phyloP scores from a whole-genome alignment of 2,888 invertebrate genomes.

The Oithona nana region DNA sequence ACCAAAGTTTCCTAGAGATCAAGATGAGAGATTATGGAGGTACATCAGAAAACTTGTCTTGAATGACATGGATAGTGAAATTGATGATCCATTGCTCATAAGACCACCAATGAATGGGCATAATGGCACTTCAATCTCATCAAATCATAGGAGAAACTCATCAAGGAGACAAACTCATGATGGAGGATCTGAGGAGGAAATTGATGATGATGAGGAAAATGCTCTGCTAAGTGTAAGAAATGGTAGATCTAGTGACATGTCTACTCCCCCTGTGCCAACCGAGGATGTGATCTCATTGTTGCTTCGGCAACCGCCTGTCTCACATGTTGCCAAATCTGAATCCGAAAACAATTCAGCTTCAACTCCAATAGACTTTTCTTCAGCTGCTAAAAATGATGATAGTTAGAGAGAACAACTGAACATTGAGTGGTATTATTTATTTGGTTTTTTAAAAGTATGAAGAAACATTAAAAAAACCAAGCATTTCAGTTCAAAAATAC shows the following conservation, averaged over 20 bases:
- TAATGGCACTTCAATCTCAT: not conserved
- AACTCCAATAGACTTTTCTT: too few relatives aligned
- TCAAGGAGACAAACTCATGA: not conserved
- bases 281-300: not conserved
- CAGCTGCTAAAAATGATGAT: too few relatives aligned
- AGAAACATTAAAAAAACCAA: too few relatives aligned
- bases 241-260: not conserved
- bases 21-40: slow-evolving; percentile 57
- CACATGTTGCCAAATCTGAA: too few relatives aligned
- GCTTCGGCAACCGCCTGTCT: not conserved
- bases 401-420: too few relatives aligned
- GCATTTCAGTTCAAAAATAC: too few relatives aligned
- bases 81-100: slow-evolving; percentile 1
- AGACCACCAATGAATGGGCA: not conserved
- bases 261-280: not conserved
- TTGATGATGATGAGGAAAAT: slow-evolving; percentile 17
- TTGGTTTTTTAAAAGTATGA: too few relatives aligned
- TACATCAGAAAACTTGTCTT: slow-evolving; percentile 51
- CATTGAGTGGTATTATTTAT: too few relatives aligned
- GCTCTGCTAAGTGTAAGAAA: not conserved
- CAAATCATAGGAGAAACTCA: not conserved
- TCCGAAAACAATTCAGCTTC: too few relatives aligned
- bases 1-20: slow-evolving; percentile 54
- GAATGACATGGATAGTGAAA: not conserved
- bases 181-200: slow-evolving; percentile 15